phyloP scores from a whole-genome alignment of 1,140 invertebrate species.

The Drosophila triauraria region DNA sequence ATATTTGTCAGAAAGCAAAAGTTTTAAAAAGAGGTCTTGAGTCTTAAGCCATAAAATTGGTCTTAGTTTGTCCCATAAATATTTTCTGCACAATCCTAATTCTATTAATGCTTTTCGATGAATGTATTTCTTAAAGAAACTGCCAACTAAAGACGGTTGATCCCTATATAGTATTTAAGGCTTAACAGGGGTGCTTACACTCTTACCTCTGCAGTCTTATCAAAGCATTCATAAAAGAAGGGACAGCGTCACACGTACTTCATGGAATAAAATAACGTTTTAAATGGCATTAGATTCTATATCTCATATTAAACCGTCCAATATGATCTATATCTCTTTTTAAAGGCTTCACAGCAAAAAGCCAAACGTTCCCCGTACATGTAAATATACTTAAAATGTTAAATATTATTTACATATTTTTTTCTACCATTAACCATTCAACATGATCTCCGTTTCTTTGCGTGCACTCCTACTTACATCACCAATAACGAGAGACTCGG shows the following conservation, averaged over 20 bases:
- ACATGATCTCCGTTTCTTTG: not conserved
- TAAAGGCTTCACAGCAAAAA: no score
- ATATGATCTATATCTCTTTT: not conserved
- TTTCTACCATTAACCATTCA: not conserved
- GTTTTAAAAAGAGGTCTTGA: no score
- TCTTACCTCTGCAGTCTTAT: not conserved
- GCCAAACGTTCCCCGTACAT: no score
- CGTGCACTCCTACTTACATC: constrained; percentile 27
- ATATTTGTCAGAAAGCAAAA: no score
- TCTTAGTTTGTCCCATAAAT: no score
- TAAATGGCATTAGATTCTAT: no score
- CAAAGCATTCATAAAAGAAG: not conserved
- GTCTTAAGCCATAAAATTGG: no score
- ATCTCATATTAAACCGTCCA: no score
- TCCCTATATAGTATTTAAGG: not conserved
- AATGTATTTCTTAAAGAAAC: no score
- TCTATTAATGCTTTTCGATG: no score
- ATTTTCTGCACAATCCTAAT: no score
- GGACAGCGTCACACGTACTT: not conserved
- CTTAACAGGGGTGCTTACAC: not conserved
- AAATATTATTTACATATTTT: not conserved
- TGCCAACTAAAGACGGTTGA: not conserved
- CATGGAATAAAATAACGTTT: no score
- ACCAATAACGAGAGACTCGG: constrained; percentile 14
- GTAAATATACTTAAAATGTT: not conserved